Base-by-base conservation (phyloP, 2,888 invertebrate species). In the Conops quadrifasciatus region DNA sequence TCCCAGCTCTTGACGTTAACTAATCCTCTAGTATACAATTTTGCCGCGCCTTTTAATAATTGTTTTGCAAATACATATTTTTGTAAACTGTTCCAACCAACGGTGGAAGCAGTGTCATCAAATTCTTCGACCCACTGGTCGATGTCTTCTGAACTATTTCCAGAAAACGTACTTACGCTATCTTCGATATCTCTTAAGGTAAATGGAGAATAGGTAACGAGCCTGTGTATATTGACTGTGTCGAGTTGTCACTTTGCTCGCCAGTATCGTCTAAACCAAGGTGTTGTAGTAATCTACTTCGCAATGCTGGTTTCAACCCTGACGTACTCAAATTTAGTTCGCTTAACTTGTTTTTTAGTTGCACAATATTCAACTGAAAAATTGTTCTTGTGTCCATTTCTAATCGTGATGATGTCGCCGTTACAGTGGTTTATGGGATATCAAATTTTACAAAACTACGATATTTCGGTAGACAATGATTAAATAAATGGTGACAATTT, bases 1-100 rank as follows among this genome's bases (percentile, higher is more conserved):
- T 9, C 1, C 70, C 72, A 72, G 19, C 49, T n/a, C n/a, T 15
- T 2, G 4, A 72, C 56, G 21, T 16, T 26, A 1, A 1, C 19
- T 19, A 56, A 45, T 9, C 72, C 59, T 26, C 59, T 43, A 13
- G 65, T 26, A 45, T 65, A 70, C 11, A 70, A 21, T 30, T 65
- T 74, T 7, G 71, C 74, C 1, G 74, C 72, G 5, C 73, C 72
- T 16, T 66, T 70, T 47, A 72, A 19, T 21, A 71, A 19, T 30
- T 69, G 67, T n/a, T 66, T n/a, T n/a, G n/a, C n/a, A n/a, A n/a
- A n/a, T n/a, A n/a, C n/a, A 9, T 53, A 75, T 45, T 72, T 75
- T 19, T 75, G 69, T 24, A 74, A 16, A 3, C 47, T 59, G 56
- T 72, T 72, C 73, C 75, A 74, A 9, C 24, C 24, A 3, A 72